Percentiles rank a stretch among this genome's conserved stretches.
Evolutionary conservation across 2,797 vertebrate species (phyloP).

Genomic region (Anguilla anguilla): DNA sequence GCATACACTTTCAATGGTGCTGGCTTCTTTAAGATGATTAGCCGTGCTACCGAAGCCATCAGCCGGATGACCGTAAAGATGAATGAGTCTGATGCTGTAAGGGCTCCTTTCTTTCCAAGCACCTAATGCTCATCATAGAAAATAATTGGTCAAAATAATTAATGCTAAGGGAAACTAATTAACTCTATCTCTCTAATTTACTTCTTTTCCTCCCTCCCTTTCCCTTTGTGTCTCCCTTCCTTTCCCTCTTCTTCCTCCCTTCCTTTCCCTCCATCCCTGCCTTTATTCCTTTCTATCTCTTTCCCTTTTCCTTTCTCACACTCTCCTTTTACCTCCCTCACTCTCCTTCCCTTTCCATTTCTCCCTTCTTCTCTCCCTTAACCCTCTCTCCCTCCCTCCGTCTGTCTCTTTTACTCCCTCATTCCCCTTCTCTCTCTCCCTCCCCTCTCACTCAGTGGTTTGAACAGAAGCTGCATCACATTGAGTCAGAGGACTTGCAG

Average conservation of each 20-base stretch:
- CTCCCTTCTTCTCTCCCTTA: no score
- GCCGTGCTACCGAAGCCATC: conserved; percentile 93
- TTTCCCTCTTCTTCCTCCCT: no score
- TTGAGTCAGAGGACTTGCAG: conserved; percentile 92
- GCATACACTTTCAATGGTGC: conserved; percentile 93
- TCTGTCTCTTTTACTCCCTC: no score
- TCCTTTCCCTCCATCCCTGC: no score
- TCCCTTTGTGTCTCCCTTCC: no score
- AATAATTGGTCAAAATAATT: no score
- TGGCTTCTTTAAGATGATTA: conserved; percentile 97
- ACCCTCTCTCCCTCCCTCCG: no score
- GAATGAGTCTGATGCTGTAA: conserved; percentile 95
- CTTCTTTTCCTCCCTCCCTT: no score
- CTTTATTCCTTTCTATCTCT: no score
- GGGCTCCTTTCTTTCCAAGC: conserved; percentile 50
- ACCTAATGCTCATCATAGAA: background rate
- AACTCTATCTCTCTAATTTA: no score
- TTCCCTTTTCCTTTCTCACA: background rate
- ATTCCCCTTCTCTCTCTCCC: background rate
- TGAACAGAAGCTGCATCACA: conserved; percentile 96
- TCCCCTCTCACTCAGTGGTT: conserved; percentile 84
- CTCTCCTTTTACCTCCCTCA: background rate
- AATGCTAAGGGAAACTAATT: no score
- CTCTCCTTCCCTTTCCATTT: background rate
- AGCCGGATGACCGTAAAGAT: conserved; percentile 99